phyloP scores from a whole-genome alignment of 2,113 vertebrate species.

The Nothoprocta pentlandii region DNA sequence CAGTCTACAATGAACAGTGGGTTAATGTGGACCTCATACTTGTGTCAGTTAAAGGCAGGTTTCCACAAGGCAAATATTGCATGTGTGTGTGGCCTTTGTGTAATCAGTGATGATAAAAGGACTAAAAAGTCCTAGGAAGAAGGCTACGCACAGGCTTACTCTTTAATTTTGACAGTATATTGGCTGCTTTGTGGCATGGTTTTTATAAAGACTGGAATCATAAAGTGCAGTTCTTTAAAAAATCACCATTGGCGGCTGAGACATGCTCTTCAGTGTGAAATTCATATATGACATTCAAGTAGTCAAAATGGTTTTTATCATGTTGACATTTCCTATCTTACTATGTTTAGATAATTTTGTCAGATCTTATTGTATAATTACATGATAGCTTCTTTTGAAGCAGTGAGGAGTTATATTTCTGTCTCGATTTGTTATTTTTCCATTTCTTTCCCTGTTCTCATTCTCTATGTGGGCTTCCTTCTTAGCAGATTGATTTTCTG shows the following conservation, averaged over 20 bases:
- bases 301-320: neutral
- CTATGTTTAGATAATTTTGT: neutral
- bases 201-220: neutral
- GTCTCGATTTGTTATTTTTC: neutral
- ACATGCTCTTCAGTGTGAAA: neutral
- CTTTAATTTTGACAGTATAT: constrained; percentile 14
- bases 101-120: neutral
- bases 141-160: neutral
- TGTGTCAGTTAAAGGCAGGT: neutral
- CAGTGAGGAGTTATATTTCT: neutral
- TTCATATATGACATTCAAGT: neutral
- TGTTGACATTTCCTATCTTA: neutral
- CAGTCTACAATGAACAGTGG: neutral
- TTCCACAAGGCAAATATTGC: constrained; percentile 23
- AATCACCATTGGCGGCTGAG: neutral
- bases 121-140: constrained; percentile 7
- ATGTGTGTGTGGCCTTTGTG: neutral
- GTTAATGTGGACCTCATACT: neutral
- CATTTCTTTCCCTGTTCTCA: neutral
- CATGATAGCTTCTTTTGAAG: neutral
- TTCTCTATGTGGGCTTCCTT: neutral
- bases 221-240: neutral
- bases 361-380: neutral
- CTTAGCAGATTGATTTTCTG: neutral
- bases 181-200: constrained; percentile 17